phyloP scores from a whole-genome alignment of 2,888 invertebrate genomes.

The Drosophila peninsularis region DNA sequence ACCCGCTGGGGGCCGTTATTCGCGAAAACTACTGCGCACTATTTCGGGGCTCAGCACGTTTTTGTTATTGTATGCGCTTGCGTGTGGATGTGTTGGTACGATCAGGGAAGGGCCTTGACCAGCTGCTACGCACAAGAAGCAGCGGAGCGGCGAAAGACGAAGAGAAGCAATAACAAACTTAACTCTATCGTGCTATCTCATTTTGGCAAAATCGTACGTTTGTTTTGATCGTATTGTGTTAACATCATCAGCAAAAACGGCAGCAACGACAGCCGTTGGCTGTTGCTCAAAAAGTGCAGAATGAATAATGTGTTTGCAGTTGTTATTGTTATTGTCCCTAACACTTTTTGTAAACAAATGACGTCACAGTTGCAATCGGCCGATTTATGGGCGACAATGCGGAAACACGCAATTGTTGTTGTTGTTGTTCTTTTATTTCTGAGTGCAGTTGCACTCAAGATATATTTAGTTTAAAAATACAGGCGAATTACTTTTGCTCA shows the following conservation, averaged over 20 bases:
- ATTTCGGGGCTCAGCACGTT: constrained; percentile 35
- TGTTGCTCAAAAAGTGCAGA: constrained; percentile 20
- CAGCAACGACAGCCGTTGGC: constrained; percentile 30
- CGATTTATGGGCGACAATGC: constrained; percentile 48
- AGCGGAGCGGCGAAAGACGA: constrained; percentile 14
- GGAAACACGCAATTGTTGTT: constrained; percentile 49
- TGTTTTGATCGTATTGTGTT: constrained; percentile 68
- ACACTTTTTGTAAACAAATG: constrained; percentile 67
- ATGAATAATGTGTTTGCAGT: constrained; percentile 29
- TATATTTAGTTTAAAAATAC: constrained; percentile 20
- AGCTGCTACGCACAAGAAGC: constrained; percentile 61
- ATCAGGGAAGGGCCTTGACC: constrained; percentile 55
- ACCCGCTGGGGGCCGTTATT: constrained; percentile 28
- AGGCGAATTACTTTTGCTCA: constrained; percentile 23
- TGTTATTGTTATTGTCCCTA: constrained; percentile 15
- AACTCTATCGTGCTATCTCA: constrained; percentile 67
- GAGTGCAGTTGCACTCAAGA: constrained; percentile 33
- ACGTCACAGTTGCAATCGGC: constrained; percentile 59
- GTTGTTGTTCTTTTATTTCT: constrained; percentile 1
- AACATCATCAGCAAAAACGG: constrained; percentile 20
- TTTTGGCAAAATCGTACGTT: constrained; percentile 83
- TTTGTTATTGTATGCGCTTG: constrained; percentile 16
- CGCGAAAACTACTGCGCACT: constrained; percentile 61
- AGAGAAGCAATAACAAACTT: constrained; percentile 35
- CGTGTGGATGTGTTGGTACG: constrained; percentile 4